Percentiles rank a stretch among this genome's conserved stretches.
Evolutionary conservation across 2,888 invertebrate species (phyloP).

Genomic region (Prosapia bicincta): DNA sequence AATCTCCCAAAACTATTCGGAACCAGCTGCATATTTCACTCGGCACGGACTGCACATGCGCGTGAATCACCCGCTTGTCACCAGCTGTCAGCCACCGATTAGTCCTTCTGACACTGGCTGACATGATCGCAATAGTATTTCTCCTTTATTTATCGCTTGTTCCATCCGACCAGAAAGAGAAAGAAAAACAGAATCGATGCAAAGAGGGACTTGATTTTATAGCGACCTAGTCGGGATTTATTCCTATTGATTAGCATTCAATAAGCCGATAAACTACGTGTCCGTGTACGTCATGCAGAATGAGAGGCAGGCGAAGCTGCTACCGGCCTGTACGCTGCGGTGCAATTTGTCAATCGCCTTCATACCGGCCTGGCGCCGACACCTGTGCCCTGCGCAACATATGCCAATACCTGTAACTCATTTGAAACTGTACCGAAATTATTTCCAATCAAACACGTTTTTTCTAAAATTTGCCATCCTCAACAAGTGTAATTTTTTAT

Average conservation of each 20-base stretch:
- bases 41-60: background rate
- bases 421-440: no score
- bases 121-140: constrained; percentile 8
- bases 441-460: no score
- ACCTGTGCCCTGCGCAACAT: background rate
- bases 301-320: constrained; percentile 20
- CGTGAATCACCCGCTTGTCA: background rate
- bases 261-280: constrained; percentile 36
- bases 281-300: constrained; percentile 29
- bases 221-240: constrained; percentile 35
- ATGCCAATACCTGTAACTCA: no score
- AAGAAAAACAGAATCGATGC: constrained; percentile 16
- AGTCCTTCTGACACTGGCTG: background rate
- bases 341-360: constrained; percentile 18
- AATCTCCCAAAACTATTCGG: no score
- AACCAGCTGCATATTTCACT: no score
- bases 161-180: constrained; percentile 7
- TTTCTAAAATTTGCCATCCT: no score
- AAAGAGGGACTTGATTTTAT: constrained; percentile 30
- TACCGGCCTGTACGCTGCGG: background rate
- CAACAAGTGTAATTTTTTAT: no score
- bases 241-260: constrained; percentile 38
- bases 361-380: background rate
- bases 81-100: background rate
- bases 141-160: constrained; percentile 10